Percentiles rank a stretch among this genome's conserved stretches.
These are phyloP conservation scores for Rhizoglyphus robini DNA, from an alignment of 1,140 invertebrate species.

Conservation along the genomic window DNA sequence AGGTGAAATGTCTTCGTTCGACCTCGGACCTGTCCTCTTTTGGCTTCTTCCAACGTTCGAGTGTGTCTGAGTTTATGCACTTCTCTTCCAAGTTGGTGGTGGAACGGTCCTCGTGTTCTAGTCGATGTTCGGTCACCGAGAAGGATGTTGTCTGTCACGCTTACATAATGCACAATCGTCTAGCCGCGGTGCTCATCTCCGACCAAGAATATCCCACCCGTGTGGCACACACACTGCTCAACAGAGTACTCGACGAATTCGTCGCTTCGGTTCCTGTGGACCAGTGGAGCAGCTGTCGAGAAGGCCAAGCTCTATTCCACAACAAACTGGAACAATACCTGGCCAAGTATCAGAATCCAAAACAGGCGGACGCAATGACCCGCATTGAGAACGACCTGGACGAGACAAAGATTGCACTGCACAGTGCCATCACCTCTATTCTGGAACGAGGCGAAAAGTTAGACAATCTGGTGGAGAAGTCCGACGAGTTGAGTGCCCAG, in stretches of 20 bases:
- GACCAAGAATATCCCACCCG: slow-evolving; percentile 93
- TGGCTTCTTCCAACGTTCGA: slow-evolving; percentile 79
- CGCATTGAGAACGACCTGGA: slow-evolving; percentile 95
- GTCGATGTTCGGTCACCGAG: slow-evolving; percentile 56
- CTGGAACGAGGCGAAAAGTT: slow-evolving; percentile 92
- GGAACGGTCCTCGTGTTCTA: slow-evolving; percentile 66
- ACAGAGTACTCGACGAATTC: slow-evolving; percentile 92
- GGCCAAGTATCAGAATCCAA: slow-evolving; percentile 76
- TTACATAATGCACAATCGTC: slow-evolving; percentile 76
- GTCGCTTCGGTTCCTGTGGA: slow-evolving; percentile 50
- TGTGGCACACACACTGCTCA: slow-evolving; percentile 87
- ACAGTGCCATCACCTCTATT: slow-evolving; percentile 89
- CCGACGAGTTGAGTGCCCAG: slow-evolving; percentile 84
- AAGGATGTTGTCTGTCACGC: slow-evolving; percentile 87
- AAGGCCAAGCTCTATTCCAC: slow-evolving; percentile 23
- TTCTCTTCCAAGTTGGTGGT: slow-evolving; percentile 91
- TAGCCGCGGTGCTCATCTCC: slow-evolving; percentile 82
- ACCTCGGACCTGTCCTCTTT: slow-evolving; percentile 81
- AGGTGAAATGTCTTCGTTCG: slow-evolving; percentile 63
- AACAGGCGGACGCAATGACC: slow-evolving; percentile 76
- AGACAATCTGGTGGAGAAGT: slow-evolving; percentile 94
- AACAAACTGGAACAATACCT: slow-evolving; percentile 61
- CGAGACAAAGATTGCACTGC: slow-evolving; percentile 98
- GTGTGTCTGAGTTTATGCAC: slow-evolving; percentile 85
- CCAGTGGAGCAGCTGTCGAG: slow-evolving; percentile 52